Conservation (phyloP, 2,797 vertebrate genomes). For the Onychomys arenicola region DNA sequence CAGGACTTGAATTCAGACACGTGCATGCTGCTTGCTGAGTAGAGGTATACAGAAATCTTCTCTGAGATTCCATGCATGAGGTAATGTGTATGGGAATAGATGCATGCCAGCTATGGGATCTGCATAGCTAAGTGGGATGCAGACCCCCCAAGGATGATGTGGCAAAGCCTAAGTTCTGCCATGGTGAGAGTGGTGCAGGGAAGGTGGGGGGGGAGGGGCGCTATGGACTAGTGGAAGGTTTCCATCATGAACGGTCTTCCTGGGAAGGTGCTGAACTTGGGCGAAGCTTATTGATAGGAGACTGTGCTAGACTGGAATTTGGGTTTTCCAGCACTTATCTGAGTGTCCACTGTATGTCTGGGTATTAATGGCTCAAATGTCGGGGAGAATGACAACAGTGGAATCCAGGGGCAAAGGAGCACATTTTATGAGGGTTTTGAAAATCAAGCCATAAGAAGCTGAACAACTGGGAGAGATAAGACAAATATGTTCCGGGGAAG, state of each 20-base stretch:
- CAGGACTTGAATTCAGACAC: neutral
- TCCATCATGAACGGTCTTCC: neutral
- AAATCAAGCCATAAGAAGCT: neutral
- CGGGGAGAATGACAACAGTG: neutral
- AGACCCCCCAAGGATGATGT: neutral
- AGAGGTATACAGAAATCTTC: neutral
- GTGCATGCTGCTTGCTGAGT: neutral
- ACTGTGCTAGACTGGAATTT: neutral
- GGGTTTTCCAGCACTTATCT: neutral
- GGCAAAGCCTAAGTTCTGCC: neutral
- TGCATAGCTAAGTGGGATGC: fast-evolving
- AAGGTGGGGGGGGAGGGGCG: fast-evolving
- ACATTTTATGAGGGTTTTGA: neutral
- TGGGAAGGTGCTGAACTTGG: neutral
- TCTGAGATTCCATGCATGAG: neutral
- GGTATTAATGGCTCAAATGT: neutral
- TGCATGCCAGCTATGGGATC: neutral
- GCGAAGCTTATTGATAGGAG: neutral
- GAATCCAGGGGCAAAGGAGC: neutral
- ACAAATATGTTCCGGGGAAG: neutral
- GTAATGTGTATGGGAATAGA: fast-evolving
- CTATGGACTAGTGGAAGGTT: neutral
- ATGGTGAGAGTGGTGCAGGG: neutral
- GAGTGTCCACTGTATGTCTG: neutral
- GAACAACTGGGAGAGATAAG: neutral